These are phyloP conservation scores for Pseudomyrmex gracilis DNA, from an alignment of 1,140 invertebrate species.

Conservation along the genomic window DNA sequence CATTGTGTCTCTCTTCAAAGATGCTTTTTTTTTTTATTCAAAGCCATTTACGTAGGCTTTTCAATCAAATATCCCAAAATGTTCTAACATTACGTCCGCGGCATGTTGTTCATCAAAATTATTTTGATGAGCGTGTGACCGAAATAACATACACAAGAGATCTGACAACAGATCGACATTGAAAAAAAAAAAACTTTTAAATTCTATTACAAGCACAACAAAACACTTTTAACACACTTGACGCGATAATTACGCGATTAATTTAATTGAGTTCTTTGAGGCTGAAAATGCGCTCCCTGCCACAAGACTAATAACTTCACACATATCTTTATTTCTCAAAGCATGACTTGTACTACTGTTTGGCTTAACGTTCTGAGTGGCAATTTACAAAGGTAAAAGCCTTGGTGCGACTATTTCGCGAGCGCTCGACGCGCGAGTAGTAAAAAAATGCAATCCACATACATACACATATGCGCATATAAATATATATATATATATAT, in stretches of 20 bases:
- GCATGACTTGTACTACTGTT: background rate
- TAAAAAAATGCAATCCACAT: conserved; percentile 55
- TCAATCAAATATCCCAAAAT: conserved; percentile 54
- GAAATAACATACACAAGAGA: no score
- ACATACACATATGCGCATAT: no score
- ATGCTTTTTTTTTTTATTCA: conserved; percentile 74
- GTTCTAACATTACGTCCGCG: conserved; percentile 43
- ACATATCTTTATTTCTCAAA: conserved; percentile 14
- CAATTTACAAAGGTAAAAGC: conserved; percentile 54
- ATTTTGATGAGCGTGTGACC: background rate
- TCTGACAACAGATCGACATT: background rate
- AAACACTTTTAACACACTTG: background rate
- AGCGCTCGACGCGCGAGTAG: conserved; percentile 37
- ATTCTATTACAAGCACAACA: background rate
- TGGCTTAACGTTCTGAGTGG: background rate
- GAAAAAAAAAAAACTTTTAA: background rate
- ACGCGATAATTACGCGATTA: background rate
- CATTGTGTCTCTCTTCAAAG: conserved; percentile 64
- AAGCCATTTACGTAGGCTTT: conserved; percentile 68
- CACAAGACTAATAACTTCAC: background rate
- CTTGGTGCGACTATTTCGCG: conserved; percentile 39
- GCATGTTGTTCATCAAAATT: conserved; percentile 2
- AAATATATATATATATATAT: no score
- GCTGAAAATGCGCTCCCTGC: background rate
- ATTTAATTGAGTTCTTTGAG: background rate